Conservation (phyloP, 30 jellyfish, hydroid and myxozoan species). For the Nemopilema nomurai region DNA sequence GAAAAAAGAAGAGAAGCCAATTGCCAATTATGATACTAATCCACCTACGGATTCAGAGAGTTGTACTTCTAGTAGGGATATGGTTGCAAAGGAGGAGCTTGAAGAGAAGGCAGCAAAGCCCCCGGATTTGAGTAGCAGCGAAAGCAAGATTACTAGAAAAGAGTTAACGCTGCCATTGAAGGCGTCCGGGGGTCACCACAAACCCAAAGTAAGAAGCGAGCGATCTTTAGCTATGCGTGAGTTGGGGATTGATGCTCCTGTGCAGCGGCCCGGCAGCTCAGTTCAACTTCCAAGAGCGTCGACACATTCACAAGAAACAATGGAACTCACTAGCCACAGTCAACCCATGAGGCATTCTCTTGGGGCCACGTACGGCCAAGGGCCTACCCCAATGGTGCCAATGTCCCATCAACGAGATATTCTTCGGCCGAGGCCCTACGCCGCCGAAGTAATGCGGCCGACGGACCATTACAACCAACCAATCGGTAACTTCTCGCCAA, state of each 20-base stretch:
- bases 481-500: conserved; percentile 12
- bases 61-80: background rate
- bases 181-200: background rate
- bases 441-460: conserved; percentile 15
- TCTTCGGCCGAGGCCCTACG: conserved; percentile 30
- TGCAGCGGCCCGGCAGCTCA: background rate
- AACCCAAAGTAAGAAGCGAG: background rate
- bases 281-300: background rate
- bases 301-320: background rate
- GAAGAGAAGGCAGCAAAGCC: background rate
- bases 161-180: background rate
- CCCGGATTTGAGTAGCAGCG: background rate
- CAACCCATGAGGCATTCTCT: background rate
- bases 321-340: conserved; percentile 1
- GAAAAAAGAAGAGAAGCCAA: background rate
- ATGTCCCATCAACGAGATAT: conserved; percentile 7
- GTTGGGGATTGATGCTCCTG: background rate
- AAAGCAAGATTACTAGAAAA: background rate
- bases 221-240: background rate
- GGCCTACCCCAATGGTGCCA: background rate
- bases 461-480: conserved; percentile 24
- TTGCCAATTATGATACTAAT: background rate
- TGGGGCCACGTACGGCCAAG: background rate
- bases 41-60: background rate
- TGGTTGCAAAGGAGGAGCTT: background rate